These are phyloP conservation scores for Apodemia duryi DNA, from an alignment of 2,888 invertebrate species.

Conservation along the genomic window DNA sequence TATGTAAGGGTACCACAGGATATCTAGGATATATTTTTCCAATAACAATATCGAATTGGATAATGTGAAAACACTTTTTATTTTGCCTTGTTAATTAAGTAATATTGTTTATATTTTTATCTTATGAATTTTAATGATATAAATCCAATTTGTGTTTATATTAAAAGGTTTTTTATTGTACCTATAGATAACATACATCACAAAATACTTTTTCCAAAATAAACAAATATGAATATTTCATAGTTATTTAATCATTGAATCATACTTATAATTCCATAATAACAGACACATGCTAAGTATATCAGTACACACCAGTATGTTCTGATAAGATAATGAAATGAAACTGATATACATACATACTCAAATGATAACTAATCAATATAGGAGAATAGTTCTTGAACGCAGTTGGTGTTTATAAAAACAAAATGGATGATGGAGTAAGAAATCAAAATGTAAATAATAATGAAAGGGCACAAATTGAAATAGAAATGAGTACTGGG, in stretches of 20 bases:
- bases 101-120: too few relatives aligned
- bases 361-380: constrained; percentile 23
- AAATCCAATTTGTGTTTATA: too few relatives aligned
- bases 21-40: too few relatives aligned
- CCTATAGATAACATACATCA: background rate
- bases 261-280: constrained; percentile 1
- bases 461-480: constrained; percentile 34
- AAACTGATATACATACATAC: constrained; percentile 19
- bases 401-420: constrained; percentile 18
- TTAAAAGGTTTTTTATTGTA: background rate
- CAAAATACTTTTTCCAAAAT: background rate
- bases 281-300: background rate
- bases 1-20: too few relatives aligned
- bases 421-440: constrained; percentile 24
- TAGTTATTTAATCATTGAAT: background rate
- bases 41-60: too few relatives aligned
- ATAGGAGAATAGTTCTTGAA: constrained; percentile 13
- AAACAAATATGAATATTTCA: background rate
- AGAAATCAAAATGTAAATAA: constrained; percentile 21
- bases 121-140: too few relatives aligned
- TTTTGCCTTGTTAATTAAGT: too few relatives aligned
- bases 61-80: too few relatives aligned
- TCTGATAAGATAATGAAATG: constrained; percentile 17
- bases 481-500: constrained; percentile 36
- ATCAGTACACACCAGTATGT: constrained; percentile 4